Conservation (phyloP, 2,113 vertebrate species). For the Maccullochella peelii region DNA sequence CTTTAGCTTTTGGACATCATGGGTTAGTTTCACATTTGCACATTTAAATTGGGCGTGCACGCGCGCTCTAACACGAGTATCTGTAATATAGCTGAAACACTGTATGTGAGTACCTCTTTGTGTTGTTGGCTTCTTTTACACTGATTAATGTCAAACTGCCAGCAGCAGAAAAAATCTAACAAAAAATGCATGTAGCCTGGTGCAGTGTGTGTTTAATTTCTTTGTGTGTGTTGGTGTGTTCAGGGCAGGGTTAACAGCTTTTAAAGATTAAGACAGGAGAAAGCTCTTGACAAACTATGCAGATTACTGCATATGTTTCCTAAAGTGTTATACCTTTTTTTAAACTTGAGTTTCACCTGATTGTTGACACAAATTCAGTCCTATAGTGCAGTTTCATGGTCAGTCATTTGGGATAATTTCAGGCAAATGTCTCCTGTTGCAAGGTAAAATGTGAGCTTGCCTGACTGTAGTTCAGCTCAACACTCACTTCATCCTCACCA, state of each 20-base stretch:
- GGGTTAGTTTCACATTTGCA: not conserved
- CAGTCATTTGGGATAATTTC: not conserved
- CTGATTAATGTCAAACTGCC: not conserved
- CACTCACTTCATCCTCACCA: slow-evolving; percentile 24
- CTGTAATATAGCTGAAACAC: too few species aligned
- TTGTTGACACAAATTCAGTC: too few species aligned
- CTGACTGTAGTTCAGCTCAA: not conserved
- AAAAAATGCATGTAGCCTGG: too few species aligned
- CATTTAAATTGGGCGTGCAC: not conserved
- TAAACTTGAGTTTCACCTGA: not conserved
- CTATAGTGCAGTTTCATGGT: too few species aligned
- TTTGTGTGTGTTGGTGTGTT: not conserved
- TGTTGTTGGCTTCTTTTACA: not conserved
- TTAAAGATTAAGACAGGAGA: not conserved
- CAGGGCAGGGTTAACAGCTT: not conserved
- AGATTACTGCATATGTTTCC: not conserved
- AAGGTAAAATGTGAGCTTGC: not conserved
- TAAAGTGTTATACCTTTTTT: not conserved
- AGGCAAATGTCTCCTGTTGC: not conserved
- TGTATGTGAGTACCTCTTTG: not conserved
- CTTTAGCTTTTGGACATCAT: not conserved
- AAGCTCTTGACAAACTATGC: not conserved
- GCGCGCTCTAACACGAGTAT: not conserved
- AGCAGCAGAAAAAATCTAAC: too few species aligned
- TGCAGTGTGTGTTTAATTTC: not conserved